Base-by-base conservation (phyloP, 92 coral and sea anemone species). In the Umimayanthus chanpuru region DNA sequence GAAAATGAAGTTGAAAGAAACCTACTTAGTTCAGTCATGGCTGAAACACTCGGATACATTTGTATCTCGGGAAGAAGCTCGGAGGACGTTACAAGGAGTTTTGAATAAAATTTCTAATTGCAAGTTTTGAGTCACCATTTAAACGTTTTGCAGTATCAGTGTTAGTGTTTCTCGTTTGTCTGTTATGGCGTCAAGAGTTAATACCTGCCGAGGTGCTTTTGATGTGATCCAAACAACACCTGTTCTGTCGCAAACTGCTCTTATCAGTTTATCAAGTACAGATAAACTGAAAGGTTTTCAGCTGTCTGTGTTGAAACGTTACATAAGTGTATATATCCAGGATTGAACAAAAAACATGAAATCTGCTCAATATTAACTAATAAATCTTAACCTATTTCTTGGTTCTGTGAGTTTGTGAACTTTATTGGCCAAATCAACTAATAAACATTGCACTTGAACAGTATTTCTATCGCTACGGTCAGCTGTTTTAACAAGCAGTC, bases 151-250 rank as follows among this genome's bases (percentile, higher is more conserved):
- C 43, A 78, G 30, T 78, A 16, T 30, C n/a, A n/a, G n/a, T 49
- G 6, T 5, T 55, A 25, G 36, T 6, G n/a, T 28, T 28, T 26
- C 61, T 79, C 36, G 9, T 53, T 12, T 53, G 15, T 56, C 65
- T 79, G 82, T 79, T 30, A 80, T 56, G 72, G 71, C 15, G 58
- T 32, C 70, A 21, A 55, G 5, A 55, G 14, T 16, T 14, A 21
- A 80, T n/a, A 80, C 84, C 84, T 80, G 84, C 84, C 30, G 58
- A 15, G 7, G 6, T 43, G 65, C 29, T 29, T 25, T 29, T 29
- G 40, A 72, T 10, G 21, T 72, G 40, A 43, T 41, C 65, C 20
- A 80, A 80, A 80, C 71, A 79, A 50, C 49, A 80, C 84, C 68
- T 61, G 68, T 23, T 61, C 68, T 72, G 29, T 2, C 11, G 10